A percentile compares a stretch with the other conserved stretches of the same genome.
phyloP scores from a whole-genome alignment of 1,140 invertebrate species.

The Capitella teleta region DNA sequence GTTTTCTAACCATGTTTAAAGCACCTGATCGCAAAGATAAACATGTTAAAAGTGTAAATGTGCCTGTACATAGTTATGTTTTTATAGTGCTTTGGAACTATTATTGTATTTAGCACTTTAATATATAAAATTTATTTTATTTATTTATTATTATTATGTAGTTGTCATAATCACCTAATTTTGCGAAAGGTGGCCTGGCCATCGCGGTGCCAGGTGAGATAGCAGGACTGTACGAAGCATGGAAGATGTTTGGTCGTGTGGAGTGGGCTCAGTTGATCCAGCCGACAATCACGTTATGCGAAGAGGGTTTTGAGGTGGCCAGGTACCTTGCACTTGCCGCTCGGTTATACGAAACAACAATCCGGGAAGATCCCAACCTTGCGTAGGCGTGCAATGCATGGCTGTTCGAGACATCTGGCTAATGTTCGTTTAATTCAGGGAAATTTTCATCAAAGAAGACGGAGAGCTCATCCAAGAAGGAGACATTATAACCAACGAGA shows the following conservation, averaged over 20 bases:
- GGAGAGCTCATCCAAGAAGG: slow-evolving; percentile 12
- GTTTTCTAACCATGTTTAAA: too few species aligned
- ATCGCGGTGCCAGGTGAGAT: slow-evolving; percentile 84
- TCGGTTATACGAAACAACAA: not conserved
- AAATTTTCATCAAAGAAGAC: slow-evolving; percentile 12
- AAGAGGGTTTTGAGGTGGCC: not conserved
- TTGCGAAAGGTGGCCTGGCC: slow-evolving; percentile 64
- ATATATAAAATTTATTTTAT: too few species aligned
- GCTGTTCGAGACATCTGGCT: too few species aligned
- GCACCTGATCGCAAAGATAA: too few species aligned
- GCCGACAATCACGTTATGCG: slow-evolving; percentile 48
- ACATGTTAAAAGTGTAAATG: too few species aligned
- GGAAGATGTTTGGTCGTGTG: slow-evolving; percentile 58
- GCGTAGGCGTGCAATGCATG: too few species aligned
- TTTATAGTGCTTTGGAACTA: too few species aligned
- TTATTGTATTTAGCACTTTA: too few species aligned
- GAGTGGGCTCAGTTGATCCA: slow-evolving; percentile 70
- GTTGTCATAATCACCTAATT: too few species aligned
- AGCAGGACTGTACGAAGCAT: slow-evolving; percentile 70
- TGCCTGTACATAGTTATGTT: too few species aligned
- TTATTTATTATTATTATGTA: too few species aligned
- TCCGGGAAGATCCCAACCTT: not conserved
- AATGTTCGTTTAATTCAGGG: too few species aligned
- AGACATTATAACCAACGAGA: slow-evolving; percentile 8
- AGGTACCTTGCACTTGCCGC: not conserved